Evolutionary conservation across 1,140 invertebrate genomes (phyloP).

Genomic region (Microplitis demolitor): DNA sequence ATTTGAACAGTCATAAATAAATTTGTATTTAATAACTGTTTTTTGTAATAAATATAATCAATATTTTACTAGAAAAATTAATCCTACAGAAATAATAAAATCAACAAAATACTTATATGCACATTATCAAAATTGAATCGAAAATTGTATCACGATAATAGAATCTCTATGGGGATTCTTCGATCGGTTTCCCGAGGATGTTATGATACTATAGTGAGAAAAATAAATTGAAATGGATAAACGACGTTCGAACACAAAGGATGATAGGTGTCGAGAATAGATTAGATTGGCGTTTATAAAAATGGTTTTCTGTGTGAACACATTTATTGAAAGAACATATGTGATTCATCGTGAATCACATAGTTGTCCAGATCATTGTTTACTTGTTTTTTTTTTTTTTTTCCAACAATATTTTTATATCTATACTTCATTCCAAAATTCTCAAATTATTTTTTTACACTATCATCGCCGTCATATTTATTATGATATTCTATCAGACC

Average conservation of each 20-base stretch:
- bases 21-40: too few species aligned
- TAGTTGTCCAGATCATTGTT: too few species aligned
- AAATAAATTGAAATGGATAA: slow-evolving; percentile 37
- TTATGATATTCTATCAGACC: too few species aligned
- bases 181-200: neutral
- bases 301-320: slow-evolving; percentile 50
- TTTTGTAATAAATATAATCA: too few species aligned
- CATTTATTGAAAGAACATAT: slow-evolving; percentile 51
- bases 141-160: slow-evolving; percentile 54
- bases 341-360: slow-evolving; percentile 14
- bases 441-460: too few species aligned
- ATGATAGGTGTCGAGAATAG: slow-evolving; percentile 23
- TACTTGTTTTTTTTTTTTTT: too few species aligned
- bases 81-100: too few species aligned
- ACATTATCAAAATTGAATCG: slow-evolving; percentile 37
- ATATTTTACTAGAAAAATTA: too few species aligned
- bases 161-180: slow-evolving; percentile 55
- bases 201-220: neutral
- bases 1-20: too few species aligned
- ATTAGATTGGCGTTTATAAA: slow-evolving; percentile 48
- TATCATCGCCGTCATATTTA: too few species aligned
- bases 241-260: slow-evolving; percentile 9
- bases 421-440: too few species aligned
- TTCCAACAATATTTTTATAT: too few species aligned
- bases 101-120: neutral